phyloP scores from a whole-genome alignment of 2,888 invertebrate species.

The Drosophila robusta region DNA sequence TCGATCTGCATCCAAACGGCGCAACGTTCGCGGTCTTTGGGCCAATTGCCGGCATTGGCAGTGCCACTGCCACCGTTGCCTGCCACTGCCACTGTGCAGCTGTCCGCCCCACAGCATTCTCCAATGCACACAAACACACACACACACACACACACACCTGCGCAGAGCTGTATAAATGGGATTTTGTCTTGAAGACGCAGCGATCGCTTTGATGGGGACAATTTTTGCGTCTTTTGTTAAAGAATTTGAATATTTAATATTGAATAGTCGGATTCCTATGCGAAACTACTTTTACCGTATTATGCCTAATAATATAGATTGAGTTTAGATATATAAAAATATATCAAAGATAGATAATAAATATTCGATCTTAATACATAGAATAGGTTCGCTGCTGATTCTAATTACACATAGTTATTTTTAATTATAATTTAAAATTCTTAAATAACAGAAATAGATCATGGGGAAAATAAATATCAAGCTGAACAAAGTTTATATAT shows the following conservation, averaged over 20 bases:
- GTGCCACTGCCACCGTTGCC: constrained; percentile 61
- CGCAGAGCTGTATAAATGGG: constrained; percentile 10
- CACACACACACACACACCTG: constrained; percentile 17
- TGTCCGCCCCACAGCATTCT: constrained; percentile 62
- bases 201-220: constrained; percentile 57
- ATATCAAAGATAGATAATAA: too few species aligned
- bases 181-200: constrained; percentile 11
- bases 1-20: constrained; percentile 43
- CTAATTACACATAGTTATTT: too few species aligned
- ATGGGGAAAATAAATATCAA: too few species aligned
- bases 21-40: constrained; percentile 45
- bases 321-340: too few species aligned
- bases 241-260: constrained; percentile 43
- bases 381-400: too few species aligned
- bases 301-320: not conserved
- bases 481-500: too few species aligned
- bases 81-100: constrained; percentile 63
- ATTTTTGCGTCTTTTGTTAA: constrained; percentile 51
- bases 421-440: too few species aligned
- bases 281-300: constrained; percentile 23
- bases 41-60: constrained; percentile 69
- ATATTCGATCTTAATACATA: too few species aligned
- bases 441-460: too few species aligned
- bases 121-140: constrained; percentile 29
- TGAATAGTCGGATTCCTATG: constrained; percentile 9